phyloP scores from a whole-genome alignment of 2,888 invertebrate genomes.

The Petrolisthes manimaculis region DNA sequence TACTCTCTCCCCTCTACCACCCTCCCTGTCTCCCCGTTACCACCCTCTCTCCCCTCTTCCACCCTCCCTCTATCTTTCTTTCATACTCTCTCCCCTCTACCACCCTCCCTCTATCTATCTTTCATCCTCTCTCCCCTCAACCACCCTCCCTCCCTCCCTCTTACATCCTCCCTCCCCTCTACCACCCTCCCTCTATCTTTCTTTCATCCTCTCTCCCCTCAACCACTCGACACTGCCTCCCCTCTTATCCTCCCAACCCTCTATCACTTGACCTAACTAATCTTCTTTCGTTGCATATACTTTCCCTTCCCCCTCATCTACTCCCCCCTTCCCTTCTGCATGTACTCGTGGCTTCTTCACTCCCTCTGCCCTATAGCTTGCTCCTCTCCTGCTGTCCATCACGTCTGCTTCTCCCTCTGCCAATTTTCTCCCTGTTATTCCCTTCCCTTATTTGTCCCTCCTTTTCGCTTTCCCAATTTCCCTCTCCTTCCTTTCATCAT shows the following conservation, averaged over 20 bases:
- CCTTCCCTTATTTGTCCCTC: background rate
- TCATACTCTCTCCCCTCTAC: no score
- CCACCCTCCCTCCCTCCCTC: background rate
- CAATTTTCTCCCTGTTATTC: background rate
- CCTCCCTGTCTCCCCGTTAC: no score
- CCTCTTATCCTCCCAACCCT: background rate
- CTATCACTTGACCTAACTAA: background rate
- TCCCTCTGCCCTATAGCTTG: slow-evolving; percentile 18
- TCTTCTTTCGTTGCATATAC: background rate
- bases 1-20: no score
- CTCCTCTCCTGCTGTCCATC: slow-evolving; percentile 12
- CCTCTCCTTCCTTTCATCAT: slow-evolving; percentile 20
- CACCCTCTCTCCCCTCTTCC: background rate
- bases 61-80: background rate
- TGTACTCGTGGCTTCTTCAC: slow-evolving; percentile 16
- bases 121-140: background rate
- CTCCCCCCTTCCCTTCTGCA: slow-evolving; percentile 13
- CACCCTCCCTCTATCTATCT: background rate
- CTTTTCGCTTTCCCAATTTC: slow-evolving; percentile 10
- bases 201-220: no score
- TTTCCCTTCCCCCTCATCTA: background rate
- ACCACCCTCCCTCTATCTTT: no score
- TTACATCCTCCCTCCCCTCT: background rate
- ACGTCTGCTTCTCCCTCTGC: slow-evolving; percentile 26
- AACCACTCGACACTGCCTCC: no score